These are phyloP conservation scores for Dicycla oo DNA, from an alignment of 2,888 invertebrate species.

Conservation along the genomic window DNA sequence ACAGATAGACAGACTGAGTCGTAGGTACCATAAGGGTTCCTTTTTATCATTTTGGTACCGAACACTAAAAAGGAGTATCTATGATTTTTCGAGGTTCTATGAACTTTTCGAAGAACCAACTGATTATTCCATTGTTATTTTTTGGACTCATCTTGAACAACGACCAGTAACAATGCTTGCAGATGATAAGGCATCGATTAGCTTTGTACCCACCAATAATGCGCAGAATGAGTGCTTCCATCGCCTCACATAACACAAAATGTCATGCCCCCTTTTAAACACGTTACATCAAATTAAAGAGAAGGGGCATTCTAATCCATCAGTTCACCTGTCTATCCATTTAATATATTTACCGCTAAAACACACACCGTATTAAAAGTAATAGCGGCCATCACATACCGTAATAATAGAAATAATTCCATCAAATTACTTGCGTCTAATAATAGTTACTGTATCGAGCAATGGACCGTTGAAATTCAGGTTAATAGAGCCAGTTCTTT, in stretches of 20 bases:
- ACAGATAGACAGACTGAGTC: too few species aligned
- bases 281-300: background rate
- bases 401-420: slow-evolving; percentile 51
- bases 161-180: background rate
- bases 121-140: background rate
- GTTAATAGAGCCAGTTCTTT: slow-evolving; percentile 32
- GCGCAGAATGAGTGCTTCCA: background rate
- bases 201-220: background rate
- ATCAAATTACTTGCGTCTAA: slow-evolving; percentile 26
- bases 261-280: background rate
- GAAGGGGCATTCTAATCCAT: slow-evolving; percentile 19
- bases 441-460: slow-evolving; percentile 32
- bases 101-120: background rate
- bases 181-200: background rate
- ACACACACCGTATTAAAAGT: slow-evolving; percentile 48
- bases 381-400: slow-evolving; percentile 45
- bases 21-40: too few species aligned
- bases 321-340: slow-evolving; percentile 25
- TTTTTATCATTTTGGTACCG: too few species aligned
- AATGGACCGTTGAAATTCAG: slow-evolving; percentile 37
- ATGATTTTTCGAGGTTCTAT: background rate
- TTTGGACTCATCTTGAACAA: background rate
- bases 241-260: background rate
- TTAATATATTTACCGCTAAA: slow-evolving; percentile 53
- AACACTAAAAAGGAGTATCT: too few species aligned